These are phyloP conservation scores for Symphodus melops DNA, from an alignment of 2,113 vertebrate species.

Conservation along the genomic window DNA sequence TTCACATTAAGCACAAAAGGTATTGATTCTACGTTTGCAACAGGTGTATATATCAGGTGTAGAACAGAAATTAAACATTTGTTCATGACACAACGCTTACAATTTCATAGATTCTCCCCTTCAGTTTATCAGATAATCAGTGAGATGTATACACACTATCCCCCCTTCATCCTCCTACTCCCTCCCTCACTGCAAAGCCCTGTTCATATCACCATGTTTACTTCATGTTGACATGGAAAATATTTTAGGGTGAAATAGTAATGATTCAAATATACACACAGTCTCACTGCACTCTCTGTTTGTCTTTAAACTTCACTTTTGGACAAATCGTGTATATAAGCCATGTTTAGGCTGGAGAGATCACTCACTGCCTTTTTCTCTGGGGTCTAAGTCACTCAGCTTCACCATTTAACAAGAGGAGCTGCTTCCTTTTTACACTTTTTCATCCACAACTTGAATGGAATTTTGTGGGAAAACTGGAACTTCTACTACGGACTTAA, in stretches of 20 bases:
- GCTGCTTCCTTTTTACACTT: constrained; percentile 6
- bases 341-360: constrained; percentile 60
- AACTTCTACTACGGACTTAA: constrained; percentile 14
- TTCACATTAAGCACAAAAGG: too few relatives aligned
- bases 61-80: neutral
- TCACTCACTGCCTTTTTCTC: constrained; percentile 51
- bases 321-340: constrained; percentile 84
- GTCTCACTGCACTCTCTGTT: constrained; percentile 72
- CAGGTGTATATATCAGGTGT: neutral
- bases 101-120: too few relatives aligned
- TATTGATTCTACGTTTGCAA: too few relatives aligned
- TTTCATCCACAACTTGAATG: constrained; percentile 3
- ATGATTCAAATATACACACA: constrained; percentile 82
- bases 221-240: constrained; percentile 83
- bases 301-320: constrained; percentile 83
- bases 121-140: constrained; percentile 15
- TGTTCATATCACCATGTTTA: constrained; percentile 73
- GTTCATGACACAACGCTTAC: neutral
- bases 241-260: constrained; percentile 84
- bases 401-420: constrained; percentile 31
- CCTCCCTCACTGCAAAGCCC: constrained; percentile 70
- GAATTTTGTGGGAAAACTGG: constrained; percentile 12
- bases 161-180: constrained; percentile 40
- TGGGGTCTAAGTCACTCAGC: constrained; percentile 44
- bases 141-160: constrained; percentile 9